These are phyloP conservation scores for Typhlichthys eigenmanni DNA, from an alignment of 2,797 vertebrate species.

Conservation along the genomic window DNA sequence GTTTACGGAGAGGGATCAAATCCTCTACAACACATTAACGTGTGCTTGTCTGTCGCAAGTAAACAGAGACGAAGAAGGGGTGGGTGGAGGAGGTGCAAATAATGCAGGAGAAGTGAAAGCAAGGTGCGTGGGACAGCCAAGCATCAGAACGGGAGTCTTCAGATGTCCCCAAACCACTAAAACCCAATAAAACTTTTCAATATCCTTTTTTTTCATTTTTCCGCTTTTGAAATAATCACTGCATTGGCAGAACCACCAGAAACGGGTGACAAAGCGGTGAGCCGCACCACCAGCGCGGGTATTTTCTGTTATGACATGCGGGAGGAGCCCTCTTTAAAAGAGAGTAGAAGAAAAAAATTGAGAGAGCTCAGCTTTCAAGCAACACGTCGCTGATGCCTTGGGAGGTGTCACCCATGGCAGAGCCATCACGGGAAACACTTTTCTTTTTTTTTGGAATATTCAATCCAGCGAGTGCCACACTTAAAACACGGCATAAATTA, in stretches of 20 bases:
- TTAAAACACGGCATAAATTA: slow-evolving; percentile 53
- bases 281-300: slow-evolving; percentile 41
- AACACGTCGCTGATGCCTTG: slow-evolving; percentile 36
- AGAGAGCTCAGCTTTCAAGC: slow-evolving; percentile 48
- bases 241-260: slow-evolving; percentile 63
- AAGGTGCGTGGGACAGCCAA: slow-evolving; percentile 14
- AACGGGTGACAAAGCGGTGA: slow-evolving; percentile 70
- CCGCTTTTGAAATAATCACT: slow-evolving; percentile 69
- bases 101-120: slow-evolving; percentile 27
- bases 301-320: slow-evolving; percentile 58
- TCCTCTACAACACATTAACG: slow-evolving; percentile 50
- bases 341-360: slow-evolving; percentile 10
- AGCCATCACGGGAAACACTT: slow-evolving; percentile 8
- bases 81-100: slow-evolving; percentile 4
- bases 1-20: slow-evolving; percentile 30
- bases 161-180: background rate
- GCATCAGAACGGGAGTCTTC: too few relatives aligned
- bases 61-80: background rate
- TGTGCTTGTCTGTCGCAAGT: slow-evolving; percentile 30
- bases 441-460: slow-evolving; percentile 63
- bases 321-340: slow-evolving; percentile 65
- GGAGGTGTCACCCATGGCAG: slow-evolving; percentile 54
- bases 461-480: slow-evolving; percentile 62
- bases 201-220: slow-evolving; percentile 45
- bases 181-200: slow-evolving; percentile 49